Evolutionary conservation across 2,888 invertebrate species (phyloP).

Genomic region (Ischnus inquisitorius): DNA sequence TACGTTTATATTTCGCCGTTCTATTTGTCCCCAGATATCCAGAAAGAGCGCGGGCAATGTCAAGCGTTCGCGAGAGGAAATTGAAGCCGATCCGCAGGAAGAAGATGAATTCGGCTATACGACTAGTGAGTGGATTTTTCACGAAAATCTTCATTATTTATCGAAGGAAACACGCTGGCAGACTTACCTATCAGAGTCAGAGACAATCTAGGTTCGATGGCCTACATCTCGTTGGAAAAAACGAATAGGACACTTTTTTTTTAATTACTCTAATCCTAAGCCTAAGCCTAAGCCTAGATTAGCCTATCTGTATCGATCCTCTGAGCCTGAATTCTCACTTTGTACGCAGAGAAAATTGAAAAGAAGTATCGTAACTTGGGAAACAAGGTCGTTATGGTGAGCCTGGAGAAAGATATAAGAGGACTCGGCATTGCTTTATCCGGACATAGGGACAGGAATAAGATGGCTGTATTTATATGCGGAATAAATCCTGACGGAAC

Average conservation of each 20-base stretch:
- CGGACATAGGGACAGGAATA: slow-evolving; percentile 96
- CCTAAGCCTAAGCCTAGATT: too few relatives aligned
- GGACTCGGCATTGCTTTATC: slow-evolving; percentile 97
- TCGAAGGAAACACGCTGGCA: too few relatives aligned
- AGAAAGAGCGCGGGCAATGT: slow-evolving; percentile 95
- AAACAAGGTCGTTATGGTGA: slow-evolving; percentile 90
- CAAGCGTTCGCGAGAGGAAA: slow-evolving; percentile 91
- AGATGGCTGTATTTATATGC: slow-evolving; percentile 98
- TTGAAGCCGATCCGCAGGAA: slow-evolving; percentile 92
- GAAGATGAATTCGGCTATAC: slow-evolving; percentile 98
- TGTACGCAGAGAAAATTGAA: slow-evolving; percentile 93
- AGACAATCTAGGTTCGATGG: too few relatives aligned
- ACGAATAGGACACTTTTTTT: too few relatives aligned
- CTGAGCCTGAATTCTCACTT: neutral
- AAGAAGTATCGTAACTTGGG: slow-evolving; percentile 96
- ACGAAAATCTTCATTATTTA: neutral
- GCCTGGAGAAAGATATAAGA: slow-evolving; percentile 91
- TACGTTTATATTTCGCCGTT: slow-evolving; percentile 5
- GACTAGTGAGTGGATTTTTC: slow-evolving; percentile 89
- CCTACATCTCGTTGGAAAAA: too few relatives aligned
- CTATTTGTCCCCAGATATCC: slow-evolving; percentile 89
- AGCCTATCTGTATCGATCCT: neutral
- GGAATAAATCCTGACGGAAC: slow-evolving; percentile 96
- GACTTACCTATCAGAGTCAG: too few relatives aligned
- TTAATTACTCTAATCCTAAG: too few relatives aligned